Evolutionary conservation across 2,113 vertebrate genomes (phyloP).

Genomic region (Salvator merianae): DNA sequence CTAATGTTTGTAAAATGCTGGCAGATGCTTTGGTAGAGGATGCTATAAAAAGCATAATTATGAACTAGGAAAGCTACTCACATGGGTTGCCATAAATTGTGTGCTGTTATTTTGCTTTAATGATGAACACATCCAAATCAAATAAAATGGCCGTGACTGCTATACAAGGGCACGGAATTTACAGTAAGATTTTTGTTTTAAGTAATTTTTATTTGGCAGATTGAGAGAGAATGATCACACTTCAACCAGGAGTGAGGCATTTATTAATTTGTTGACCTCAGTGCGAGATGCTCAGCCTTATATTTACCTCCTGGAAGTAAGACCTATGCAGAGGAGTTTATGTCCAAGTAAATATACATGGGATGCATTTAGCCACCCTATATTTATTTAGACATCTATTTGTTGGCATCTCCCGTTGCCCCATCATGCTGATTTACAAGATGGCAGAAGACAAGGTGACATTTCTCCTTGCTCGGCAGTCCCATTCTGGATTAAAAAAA

Average conservation of each 20-base stretch:
- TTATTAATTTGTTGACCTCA: neutral
- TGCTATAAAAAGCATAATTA: constrained; percentile 9
- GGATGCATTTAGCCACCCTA: neutral
- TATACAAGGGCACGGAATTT: neutral
- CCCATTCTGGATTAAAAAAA: too few relatives aligned
- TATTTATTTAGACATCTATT: neutral
- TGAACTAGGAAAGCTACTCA: neutral
- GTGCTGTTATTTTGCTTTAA: neutral
- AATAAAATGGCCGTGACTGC: neutral
- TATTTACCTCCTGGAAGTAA: neutral
- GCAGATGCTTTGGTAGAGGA: neutral
- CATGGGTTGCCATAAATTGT: neutral
- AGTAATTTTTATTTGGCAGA: neutral
- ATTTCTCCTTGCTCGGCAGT: too few relatives aligned
- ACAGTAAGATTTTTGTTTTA: neutral
- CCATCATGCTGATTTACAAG: too few relatives aligned
- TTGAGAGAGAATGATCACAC: neutral
- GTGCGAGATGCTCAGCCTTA: neutral
- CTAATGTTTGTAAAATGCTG: constrained; percentile 2
- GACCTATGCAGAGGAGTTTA: too few relatives aligned
- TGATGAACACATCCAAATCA: neutral
- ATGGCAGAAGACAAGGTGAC: too few relatives aligned
- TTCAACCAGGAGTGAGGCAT: neutral
- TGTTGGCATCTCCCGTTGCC: too few relatives aligned
- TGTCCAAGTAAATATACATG: neutral